Evolutionary conservation across 2,797 vertebrate genomes (phyloP).

Genomic region (Miichthys miiuy): DNA sequence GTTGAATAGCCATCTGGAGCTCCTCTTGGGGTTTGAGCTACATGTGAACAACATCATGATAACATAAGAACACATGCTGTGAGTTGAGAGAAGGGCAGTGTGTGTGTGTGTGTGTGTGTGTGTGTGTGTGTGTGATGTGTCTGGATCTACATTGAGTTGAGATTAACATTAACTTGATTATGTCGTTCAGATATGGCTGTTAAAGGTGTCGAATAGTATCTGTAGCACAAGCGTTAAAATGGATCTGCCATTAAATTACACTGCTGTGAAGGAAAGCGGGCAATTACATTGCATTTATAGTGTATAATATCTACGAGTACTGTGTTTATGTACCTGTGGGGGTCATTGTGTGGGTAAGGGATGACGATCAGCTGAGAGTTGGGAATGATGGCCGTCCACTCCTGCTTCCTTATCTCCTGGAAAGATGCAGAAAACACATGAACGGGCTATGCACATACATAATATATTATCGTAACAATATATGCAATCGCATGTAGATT

Average conservation of each 20-base stretch:
- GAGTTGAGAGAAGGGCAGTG: slow-evolving; percentile 6
- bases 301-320: not conserved
- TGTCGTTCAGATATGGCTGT: slow-evolving; percentile 18
- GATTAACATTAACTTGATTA: slow-evolving; percentile 27
- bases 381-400: slow-evolving; percentile 98
- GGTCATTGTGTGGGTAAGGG: slow-evolving; percentile 91
- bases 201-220: slow-evolving; percentile 35
- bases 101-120: not conserved
- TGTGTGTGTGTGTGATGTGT: not conserved
- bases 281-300: not conserved
- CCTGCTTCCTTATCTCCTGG: slow-evolving; percentile 90
- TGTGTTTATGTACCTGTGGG: slow-evolving; percentile 88
- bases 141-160: slow-evolving; percentile 7
- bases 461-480: slow-evolving; percentile 13
- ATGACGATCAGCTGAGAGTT: slow-evolving; percentile 99
- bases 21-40: slow-evolving; percentile 65
- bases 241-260: not conserved
- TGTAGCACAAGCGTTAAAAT: slow-evolving; percentile 29
- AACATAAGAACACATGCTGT: slow-evolving; percentile 61
- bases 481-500: slow-evolving; percentile 5
- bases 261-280: not conserved
- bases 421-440: slow-evolving; percentile 36
- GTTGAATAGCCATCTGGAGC: slow-evolving; percentile 71
- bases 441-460: slow-evolving; percentile 14
- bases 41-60: slow-evolving; percentile 61